Evolutionary conservation across 37 sponge, comb jelly and placozoan genomes (phyloP).

Genomic region (Chondrosia reniformis): DNA sequence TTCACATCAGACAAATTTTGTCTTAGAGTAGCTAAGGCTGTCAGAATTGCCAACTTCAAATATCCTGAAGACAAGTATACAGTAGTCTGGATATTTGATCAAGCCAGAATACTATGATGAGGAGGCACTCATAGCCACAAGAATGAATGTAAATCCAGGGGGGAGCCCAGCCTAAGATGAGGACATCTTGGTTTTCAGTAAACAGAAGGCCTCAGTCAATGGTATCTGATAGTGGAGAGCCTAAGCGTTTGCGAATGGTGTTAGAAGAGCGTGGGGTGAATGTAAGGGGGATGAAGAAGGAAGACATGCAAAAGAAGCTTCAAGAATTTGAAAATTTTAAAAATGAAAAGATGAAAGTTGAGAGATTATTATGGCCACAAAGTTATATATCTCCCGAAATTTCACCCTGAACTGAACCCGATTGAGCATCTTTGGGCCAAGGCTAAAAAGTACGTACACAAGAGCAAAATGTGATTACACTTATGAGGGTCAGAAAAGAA

Average conservation of each 20-base stretch:
- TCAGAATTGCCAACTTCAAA: not conserved
- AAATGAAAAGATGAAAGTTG: not conserved
- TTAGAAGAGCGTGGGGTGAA: not conserved
- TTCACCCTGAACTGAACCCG: not conserved
- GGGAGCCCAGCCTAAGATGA: not conserved
- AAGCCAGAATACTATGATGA: not conserved
- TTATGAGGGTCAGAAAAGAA: not conserved
- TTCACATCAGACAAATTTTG: not conserved
- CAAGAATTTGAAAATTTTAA: not conserved
- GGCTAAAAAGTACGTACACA: not conserved
- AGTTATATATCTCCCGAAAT: not conserved
- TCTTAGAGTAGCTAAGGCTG: not conserved
- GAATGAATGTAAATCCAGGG: not conserved
- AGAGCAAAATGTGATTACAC: not conserved
- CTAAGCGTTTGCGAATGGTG: not conserved
- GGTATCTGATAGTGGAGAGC: not conserved
- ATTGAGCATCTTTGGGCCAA: not conserved
- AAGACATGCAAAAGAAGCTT: not conserved
- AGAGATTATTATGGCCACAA: not conserved
- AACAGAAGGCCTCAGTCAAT: not conserved
- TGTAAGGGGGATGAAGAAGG: not conserved
- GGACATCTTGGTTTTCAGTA: not conserved
- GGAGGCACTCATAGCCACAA: not conserved
- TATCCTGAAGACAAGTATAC: not conserved
- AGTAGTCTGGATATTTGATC: not conserved